Base-by-base conservation (phyloP, 2,888 invertebrate species). In the Dasysyrphus tricinctus region DNA sequence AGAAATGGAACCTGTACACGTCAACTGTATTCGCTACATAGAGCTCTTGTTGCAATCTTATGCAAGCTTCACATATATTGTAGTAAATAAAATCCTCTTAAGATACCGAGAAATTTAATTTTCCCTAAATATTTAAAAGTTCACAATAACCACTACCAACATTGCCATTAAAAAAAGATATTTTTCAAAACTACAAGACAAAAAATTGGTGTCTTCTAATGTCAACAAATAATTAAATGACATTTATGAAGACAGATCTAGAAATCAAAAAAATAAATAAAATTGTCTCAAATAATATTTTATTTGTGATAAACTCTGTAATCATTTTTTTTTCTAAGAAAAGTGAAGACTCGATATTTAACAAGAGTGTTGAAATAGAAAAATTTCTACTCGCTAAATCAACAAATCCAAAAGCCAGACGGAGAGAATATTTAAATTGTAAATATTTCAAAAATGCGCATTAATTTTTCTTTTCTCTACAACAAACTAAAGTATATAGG, bases 361-460 rank as follows among this genome's bases (percentile, higher is more conserved):
- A n/a, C 44, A 44, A 47, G 3, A 6, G 44, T 44, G 2, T n/a
- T 44, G 14, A 5, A 14, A 47, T 47, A 61, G 8, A 47, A 16
- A 44, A 44, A 29, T 63, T 8, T 63, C 9, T 9, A 39, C 14
- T 8, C 1, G 24, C 61, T 42, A 29, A 44, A 42, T 63, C 63
- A 63, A 9, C 14, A 63, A 63, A 47, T 47, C 65, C 34, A 47
- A 47, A n/a, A 34, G 12, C 12, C 16, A 47, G 16, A 65, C 14
- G 42, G 19, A 59, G 8, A 59, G 8, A 61, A 29, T 47, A 65
- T 47, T 65, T 7, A 65, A 65, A 47, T 65, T 65, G 47, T 65
- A 81, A 72, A 72, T 67, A 77, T 82, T 67, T 59, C 4, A 76
- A 76, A 84, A 76, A 84, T 80, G 75, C 79, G 79, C 79, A 80